A percentile compares a stretch with the other conserved stretches of the same genome.
These are phyloP conservation scores for Limenitis camilla DNA, from an alignment of 2,888 invertebrate species.

Conservation along the genomic window DNA sequence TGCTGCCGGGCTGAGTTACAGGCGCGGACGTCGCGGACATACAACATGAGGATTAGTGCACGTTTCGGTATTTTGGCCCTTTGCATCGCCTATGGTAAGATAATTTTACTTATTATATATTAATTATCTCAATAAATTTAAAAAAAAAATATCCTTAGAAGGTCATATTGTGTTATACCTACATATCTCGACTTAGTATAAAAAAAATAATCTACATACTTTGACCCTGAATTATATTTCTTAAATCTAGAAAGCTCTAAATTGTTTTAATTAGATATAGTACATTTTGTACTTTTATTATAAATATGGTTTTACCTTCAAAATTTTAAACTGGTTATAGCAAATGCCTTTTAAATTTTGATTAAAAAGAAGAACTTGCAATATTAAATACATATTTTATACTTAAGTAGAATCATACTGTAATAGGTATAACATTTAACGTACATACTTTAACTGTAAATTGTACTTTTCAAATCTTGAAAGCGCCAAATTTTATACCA, in stretches of 20 bases:
- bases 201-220: not conserved
- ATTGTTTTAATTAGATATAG: not conserved
- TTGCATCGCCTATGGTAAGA: slow-evolving; percentile 61
- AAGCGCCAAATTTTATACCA: no score
- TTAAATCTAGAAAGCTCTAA: slow-evolving; percentile 6
- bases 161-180: no score
- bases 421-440: no score
- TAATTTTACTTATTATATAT: not conserved
- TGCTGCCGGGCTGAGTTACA: slow-evolving; percentile 50
- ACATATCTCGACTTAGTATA: not conserved
- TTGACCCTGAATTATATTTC: slow-evolving; percentile 11
- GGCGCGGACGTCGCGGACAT: slow-evolving; percentile 55
- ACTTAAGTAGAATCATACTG: no score
- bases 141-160: not conserved
- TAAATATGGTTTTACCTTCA: no score
- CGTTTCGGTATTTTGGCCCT: slow-evolving; percentile 48
- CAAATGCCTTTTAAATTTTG: not conserved
- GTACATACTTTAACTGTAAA: no score
- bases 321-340: no score
- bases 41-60: slow-evolving; percentile 53
- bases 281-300: no score
- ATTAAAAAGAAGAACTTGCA: no score
- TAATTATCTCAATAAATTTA: not conserved
- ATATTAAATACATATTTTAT: no score
- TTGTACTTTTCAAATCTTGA: no score